Percentiles rank a stretch among this genome's conserved stretches.
These are phyloP conservation scores for Echiichthys vipera DNA, from an alignment of 2,797 vertebrate genomes.

Conservation along the genomic window DNA sequence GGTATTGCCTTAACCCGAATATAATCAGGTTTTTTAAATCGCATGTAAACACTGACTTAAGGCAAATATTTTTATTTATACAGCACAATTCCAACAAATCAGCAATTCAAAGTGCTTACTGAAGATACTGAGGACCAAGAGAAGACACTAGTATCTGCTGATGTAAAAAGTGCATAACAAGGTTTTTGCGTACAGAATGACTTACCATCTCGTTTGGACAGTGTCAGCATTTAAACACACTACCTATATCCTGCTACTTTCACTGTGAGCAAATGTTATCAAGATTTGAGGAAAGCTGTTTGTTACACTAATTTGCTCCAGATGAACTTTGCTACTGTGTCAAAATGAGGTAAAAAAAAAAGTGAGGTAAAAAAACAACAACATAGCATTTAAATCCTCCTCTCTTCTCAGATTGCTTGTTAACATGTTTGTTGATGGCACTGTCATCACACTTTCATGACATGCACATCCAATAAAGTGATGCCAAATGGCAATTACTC, in stretches of 20 bases:
- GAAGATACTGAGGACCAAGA: background rate
- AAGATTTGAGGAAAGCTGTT: background rate
- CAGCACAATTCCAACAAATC: no score
- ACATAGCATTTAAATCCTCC: background rate
- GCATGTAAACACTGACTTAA: no score
- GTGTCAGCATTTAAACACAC: background rate
- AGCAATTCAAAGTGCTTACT: no score
- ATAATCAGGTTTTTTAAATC: no score
- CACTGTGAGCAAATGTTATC: background rate
- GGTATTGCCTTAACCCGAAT: no score
- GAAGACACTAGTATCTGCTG: background rate
- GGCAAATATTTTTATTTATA: no score
- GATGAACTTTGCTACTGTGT: background rate
- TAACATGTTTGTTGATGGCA: slow-evolving; percentile 36
- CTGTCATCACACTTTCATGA: slow-evolving; percentile 43
- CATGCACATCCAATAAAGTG: slow-evolving; percentile 43
- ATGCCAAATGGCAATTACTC: slow-evolving; percentile 68
- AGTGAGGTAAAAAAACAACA: background rate
- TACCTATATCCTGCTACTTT: background rate
- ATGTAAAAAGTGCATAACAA: background rate
- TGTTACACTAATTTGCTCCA: background rate
- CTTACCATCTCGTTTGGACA: background rate
- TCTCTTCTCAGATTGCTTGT: slow-evolving; percentile 17
- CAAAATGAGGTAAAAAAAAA: background rate
- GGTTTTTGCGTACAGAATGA: background rate